Base-by-base conservation (phyloP, 2,113 vertebrate species). In the Lipophrys pholis region DNA sequence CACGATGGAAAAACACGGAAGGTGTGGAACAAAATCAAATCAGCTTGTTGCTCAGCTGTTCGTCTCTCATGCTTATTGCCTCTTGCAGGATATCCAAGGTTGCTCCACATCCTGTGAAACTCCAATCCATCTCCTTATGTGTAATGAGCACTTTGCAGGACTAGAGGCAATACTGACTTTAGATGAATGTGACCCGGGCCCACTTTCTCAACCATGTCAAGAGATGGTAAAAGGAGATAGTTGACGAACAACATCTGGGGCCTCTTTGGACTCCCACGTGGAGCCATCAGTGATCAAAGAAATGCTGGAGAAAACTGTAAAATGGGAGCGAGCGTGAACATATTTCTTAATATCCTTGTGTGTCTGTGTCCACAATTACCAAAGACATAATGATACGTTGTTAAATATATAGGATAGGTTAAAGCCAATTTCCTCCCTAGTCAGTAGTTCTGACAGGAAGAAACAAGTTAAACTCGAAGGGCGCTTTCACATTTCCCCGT, bases 181-280 rank as follows among this genome's bases (percentile, higher is more conserved):
- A 46, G 76, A 76, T 66, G 55, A 87, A 49, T 2, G 8, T 54
- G 40, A 71, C 55, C 21, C 71, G 21, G 1, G 81, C 73, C 72
- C 81, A 81, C 80, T 86, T 92, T 81, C 83, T 68, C 72, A 81
- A 83, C 66, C 74, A 81, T 77, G 83, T 79, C 67, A 82, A 68
- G 72, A 82, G 89, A 90, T 83, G 86, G 81, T 77, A 69, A 83
- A 83, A 62, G 64, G 49, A 87, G 80, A 87, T 73, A 71, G 57
- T 58, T 87, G 69, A 87, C 51, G 67, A 79, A 46, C 68, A 81
- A 90, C 84, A 90, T 89, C 87, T 87, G 88, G 76, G 77, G 73
- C 41, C 70, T 81, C 78, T 30, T 30, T 30, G 21, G 21, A 30
- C 21, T 30, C 21, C 21, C 21, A 30, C 4, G 21, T 30, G 21